Percentiles rank a stretch among this genome's conserved stretches.
phyloP scores from a whole-genome alignment of 2,113 vertebrate species.

The Agelaius tricolor region DNA sequence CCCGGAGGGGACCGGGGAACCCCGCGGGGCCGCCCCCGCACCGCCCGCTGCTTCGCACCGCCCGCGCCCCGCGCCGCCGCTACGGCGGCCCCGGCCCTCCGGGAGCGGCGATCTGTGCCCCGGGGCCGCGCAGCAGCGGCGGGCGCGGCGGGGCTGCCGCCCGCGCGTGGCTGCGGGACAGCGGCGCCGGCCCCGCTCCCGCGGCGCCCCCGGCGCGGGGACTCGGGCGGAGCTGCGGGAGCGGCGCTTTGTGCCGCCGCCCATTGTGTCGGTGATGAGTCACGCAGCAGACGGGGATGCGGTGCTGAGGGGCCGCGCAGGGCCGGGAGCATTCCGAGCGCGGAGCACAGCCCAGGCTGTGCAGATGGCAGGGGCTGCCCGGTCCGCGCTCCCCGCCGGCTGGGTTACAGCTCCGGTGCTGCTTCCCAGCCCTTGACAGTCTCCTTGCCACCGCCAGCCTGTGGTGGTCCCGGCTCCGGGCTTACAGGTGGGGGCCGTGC shows the following conservation, averaged over 20 bases:
- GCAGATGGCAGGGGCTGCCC: not conserved
- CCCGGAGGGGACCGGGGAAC: too few species aligned
- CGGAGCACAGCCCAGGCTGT: fast-evolving
- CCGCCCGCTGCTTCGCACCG: too few species aligned
- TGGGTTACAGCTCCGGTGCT: too few species aligned
- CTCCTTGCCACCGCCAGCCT: not conserved
- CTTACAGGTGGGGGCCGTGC: fast-evolving
- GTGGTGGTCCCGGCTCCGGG: not conserved
- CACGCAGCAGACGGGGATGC: not conserved
- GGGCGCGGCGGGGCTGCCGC: not conserved
- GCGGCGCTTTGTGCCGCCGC: not conserved
- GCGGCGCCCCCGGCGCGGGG: not conserved
- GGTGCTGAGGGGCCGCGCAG: not conserved
- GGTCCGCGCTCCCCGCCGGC: not conserved
- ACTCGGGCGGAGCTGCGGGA: not conserved
- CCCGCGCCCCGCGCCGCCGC: too few species aligned
- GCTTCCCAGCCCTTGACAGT: not conserved
- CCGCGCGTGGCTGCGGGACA: not conserved
- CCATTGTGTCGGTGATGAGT: conserved; percentile 27
- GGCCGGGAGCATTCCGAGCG: not conserved
- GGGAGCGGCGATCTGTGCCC: too few species aligned
- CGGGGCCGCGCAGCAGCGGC: too few species aligned
- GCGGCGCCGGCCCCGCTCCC: not conserved
- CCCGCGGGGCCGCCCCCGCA: too few species aligned
- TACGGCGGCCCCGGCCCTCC: too few species aligned